A percentile compares a stretch with the other conserved stretches of the same genome.
Evolutionary conservation across 2,888 invertebrate genomes (phyloP).

Genomic region (Phanerotoma sp.): DNA sequence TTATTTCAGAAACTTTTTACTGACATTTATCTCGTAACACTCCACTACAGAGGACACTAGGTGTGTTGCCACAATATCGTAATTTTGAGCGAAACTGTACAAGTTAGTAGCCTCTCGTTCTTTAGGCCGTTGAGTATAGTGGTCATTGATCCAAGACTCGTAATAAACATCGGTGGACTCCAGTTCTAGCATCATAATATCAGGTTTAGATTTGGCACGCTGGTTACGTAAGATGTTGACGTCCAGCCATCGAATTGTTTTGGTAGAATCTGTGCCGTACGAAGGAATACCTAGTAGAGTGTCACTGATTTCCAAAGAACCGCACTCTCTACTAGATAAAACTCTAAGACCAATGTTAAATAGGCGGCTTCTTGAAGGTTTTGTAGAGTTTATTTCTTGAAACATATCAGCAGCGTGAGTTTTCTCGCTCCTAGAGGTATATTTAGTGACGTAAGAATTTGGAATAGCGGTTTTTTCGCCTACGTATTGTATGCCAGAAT

Average conservation of each 20-base stretch:
- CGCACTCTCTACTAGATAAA: conserved; percentile 18
- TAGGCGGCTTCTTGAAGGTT: conserved; percentile 35
- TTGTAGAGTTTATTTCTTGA: conserved; percentile 39
- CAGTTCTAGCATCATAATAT: not conserved
- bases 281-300: conserved; percentile 18
- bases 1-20: conserved; percentile 21
- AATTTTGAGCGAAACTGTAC: conserved; percentile 38
- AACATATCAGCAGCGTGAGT: conserved; percentile 31
- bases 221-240: conserved; percentile 9
- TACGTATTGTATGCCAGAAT: conserved; percentile 40
- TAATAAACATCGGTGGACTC: conserved; percentile 17
- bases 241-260: conserved; percentile 18
- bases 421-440: conserved; percentile 41
- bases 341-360: conserved; percentile 30
- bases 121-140: conserved; percentile 26
- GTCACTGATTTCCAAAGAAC: conserved; percentile 31
- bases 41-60: too few species aligned
- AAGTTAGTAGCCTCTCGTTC: conserved; percentile 34
- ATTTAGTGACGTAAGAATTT: conserved; percentile 40
- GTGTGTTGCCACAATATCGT: too few species aligned
- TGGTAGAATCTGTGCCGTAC: conserved; percentile 15
- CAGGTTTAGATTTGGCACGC: conserved; percentile 3
- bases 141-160: conserved; percentile 13
- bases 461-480: conserved; percentile 37
- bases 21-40: too few species aligned